Base-by-base conservation (phyloP, 1,140 invertebrate species). In the Drosophila lacertosa region DNA sequence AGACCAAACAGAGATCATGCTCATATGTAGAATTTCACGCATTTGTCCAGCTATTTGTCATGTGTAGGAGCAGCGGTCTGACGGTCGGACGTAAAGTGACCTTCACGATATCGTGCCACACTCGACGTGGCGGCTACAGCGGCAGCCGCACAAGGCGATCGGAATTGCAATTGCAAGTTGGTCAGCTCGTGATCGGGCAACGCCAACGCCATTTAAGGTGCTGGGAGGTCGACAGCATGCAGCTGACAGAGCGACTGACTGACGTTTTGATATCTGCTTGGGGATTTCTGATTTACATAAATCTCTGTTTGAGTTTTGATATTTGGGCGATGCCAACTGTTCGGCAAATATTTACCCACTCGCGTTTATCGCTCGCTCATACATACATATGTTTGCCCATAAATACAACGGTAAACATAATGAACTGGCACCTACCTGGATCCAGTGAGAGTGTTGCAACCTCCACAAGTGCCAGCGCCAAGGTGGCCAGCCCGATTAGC, bases 391-490 rank as follows among this genome's bases (percentile, higher is more conserved):
- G 59, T 70, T 74, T 66, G 65, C 9, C 66, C 66, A 71, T 68
- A 68, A 70, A 74, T 60, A 53, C 71, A 79, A 76, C 40, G 47
- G 54, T 74, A 68, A 57, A 81, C 67, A 68, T 63, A 39, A 39
- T 40, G 51, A 37, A 48, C 13, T 24, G 48, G 48, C 59, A 68
- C 78, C 64, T 83, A 90, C 89, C 89, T 90, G 89, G 89, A 88
- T 90, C 89, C 59, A 90, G 81, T 72, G 89, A 90, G 60, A 90
- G 74, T 77, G 89, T 83, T 75, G 84, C 81, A 82, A 90, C 84
- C 60, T 88, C 81, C 68, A 84, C 71, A 44, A 90, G 65, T 59
- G 76, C 69, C 78, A 90, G 74, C 66, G 74, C 76, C 62, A 80
- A 72, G 54, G 65, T 77, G 83, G 81, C 75, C 68, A 90, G 39